phyloP scores from a whole-genome alignment of 2,113 vertebrate species.

The Rhegmatorhina hoffmannsi region DNA sequence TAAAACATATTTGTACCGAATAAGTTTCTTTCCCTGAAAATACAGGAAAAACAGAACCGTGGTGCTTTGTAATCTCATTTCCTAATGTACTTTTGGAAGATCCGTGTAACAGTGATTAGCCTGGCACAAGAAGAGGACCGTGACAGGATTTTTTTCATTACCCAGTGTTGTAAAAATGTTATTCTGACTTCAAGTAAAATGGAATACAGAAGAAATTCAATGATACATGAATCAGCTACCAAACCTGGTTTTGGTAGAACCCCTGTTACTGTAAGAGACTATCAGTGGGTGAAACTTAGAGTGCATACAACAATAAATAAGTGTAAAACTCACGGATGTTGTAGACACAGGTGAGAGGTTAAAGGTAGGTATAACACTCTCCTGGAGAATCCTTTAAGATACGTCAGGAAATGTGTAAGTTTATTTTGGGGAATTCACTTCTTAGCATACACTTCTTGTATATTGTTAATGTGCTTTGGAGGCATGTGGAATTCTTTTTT shows the following conservation, averaged over 20 bases:
- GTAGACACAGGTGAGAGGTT: neutral
- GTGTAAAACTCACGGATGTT: neutral
- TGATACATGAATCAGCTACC: neutral
- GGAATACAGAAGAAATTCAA: neutral
- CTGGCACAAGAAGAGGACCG: neutral
- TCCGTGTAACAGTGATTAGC: neutral
- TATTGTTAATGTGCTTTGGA: neutral
- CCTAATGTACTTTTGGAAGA: neutral
- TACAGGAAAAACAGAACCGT: neutral
- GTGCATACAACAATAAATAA: neutral
- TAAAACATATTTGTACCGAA: neutral
- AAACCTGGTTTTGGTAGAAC: neutral
- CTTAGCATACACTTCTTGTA: rapidly evolving
- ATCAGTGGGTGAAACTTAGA: neutral
- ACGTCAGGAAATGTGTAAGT: neutral
- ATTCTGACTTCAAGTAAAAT: neutral
- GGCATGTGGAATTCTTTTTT: neutral
- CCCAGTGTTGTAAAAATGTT: neutral
- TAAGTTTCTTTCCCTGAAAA: neutral
- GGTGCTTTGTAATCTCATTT: neutral
- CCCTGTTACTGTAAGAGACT: neutral
- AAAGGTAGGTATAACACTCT: neutral
- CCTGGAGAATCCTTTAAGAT: neutral
- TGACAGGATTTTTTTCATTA: neutral
- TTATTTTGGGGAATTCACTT: neutral